Percentiles rank a stretch among this genome's conserved stretches.
These are phyloP conservation scores for Oscheius onirici DNA, from an alignment of 2,888 invertebrate species.

Conservation along the genomic window DNA sequence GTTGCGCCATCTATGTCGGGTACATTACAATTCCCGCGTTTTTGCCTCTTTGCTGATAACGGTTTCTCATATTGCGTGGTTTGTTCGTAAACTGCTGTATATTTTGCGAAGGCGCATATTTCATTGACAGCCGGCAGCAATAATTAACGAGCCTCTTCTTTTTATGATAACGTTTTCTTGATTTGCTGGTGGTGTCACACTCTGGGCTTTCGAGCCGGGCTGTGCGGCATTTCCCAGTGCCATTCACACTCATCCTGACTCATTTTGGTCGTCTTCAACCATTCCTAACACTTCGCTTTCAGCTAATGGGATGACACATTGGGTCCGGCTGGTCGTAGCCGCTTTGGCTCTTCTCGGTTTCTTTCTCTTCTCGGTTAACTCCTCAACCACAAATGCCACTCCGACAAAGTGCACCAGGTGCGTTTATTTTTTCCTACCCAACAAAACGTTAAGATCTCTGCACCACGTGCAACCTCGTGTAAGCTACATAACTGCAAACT, in stretches of 20 bases:
- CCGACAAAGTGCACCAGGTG: not conserved
- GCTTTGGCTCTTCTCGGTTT: not conserved
- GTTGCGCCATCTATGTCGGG: conserved; percentile 3
- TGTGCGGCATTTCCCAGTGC: not conserved
- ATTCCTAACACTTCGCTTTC: not conserved
- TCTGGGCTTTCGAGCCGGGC: too few relatives aligned
- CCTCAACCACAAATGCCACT: not conserved
- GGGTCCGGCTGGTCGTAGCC: not conserved
- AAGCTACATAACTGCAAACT: not conserved
- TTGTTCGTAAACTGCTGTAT: too few relatives aligned
- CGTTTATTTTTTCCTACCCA: not conserved
- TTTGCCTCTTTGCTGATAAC: not conserved
- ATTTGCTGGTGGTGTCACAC: too few relatives aligned
- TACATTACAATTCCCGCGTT: conserved; percentile 4
- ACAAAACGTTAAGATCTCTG: not conserved
- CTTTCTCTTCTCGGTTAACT: not conserved
- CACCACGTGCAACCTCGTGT: not conserved
- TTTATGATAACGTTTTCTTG: too few relatives aligned
- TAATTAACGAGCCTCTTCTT: too few relatives aligned
- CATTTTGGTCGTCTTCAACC: not conserved
- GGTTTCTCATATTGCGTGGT: not conserved
- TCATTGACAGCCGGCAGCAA: too few relatives aligned
- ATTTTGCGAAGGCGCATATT: too few relatives aligned
- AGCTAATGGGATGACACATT: conserved; percentile 25
- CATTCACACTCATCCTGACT: not conserved